Evolutionary conservation across 2,797 vertebrate genomes (phyloP).

Genomic region (Acanthiza pusilla): DNA sequence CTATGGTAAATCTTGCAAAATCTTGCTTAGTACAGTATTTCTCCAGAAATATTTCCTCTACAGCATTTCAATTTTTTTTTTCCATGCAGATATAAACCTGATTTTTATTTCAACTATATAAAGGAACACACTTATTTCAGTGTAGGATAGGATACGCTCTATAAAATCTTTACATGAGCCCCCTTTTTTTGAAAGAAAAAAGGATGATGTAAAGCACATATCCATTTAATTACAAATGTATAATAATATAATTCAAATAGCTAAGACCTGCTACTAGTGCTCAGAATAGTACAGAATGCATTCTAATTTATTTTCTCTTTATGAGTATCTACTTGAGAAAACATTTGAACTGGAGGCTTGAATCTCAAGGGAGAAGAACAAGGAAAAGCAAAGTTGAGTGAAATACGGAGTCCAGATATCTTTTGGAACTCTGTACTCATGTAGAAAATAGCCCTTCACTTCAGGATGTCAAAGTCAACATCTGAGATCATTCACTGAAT

Average conservation of each 20-base stretch:
- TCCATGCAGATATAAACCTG: not conserved
- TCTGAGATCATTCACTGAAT: not conserved
- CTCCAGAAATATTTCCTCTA: not conserved
- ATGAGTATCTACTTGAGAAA: not conserved
- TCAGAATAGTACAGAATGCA: not conserved
- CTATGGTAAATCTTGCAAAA: not conserved
- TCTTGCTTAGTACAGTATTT: not conserved
- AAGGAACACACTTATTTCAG: not conserved
- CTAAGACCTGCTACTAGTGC: not conserved
- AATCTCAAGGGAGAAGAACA: not conserved
- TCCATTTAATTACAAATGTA: not conserved
- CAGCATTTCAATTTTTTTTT: not conserved
- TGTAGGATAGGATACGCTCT: not conserved
- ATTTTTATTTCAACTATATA: not conserved
- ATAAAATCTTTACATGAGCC: not conserved
- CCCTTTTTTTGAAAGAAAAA: not conserved
- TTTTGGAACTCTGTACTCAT: not conserved
- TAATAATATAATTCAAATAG: not conserved
- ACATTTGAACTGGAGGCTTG: not conserved
- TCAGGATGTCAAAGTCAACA: not conserved
- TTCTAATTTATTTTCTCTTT: not conserved
- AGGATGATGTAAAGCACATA: not conserved
- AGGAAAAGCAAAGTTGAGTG: not conserved
- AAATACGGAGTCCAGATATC: not conserved
- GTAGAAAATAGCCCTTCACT: not conserved